Percentiles rank a stretch among this genome's conserved stretches.
phyloP scores from a whole-genome alignment of 2,113 vertebrate genomes.

The Caranx ignobilis region DNA sequence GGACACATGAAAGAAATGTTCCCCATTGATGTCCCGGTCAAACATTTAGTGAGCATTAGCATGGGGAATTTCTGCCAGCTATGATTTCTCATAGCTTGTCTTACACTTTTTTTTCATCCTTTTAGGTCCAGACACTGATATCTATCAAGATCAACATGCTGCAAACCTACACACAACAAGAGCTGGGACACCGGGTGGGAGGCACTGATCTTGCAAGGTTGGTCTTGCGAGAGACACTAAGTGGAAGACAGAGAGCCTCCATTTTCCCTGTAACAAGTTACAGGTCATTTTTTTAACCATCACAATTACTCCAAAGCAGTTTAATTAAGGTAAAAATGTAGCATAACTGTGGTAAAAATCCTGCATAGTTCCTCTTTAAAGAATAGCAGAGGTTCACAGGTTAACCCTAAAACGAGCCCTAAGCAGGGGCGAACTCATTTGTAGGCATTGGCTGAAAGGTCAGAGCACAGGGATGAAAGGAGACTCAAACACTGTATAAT shows the following conservation, averaged over 20 bases:
- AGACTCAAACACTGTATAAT: not conserved
- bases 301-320: no score
- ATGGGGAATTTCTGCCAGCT: slow-evolving; percentile 6
- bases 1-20: slow-evolving; percentile 55
- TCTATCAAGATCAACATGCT: slow-evolving; percentile 13
- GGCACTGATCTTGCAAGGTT: no score
- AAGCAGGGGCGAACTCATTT: slow-evolving; percentile 20
- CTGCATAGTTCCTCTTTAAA: no score
- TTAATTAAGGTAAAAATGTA: no score
- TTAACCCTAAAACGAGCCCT: not conserved
- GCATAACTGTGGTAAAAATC: no score
- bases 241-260: no score
- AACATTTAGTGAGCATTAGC: not conserved
- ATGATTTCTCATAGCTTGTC: slow-evolving; percentile 21
- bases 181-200: not conserved
- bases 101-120: slow-evolving; percentile 2
- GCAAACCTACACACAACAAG: not conserved
- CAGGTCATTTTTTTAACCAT: no score
- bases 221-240: no score
- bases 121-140: slow-evolving; percentile 2
- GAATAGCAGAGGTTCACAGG: not conserved
- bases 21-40: slow-evolving; percentile 14
- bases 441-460: slow-evolving; percentile 8
- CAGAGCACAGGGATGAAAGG: not conserved
- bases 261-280: no score